Evolutionary conservation across 2,797 vertebrate genomes (phyloP).

Genomic region (Alauda arvensis): DNA sequence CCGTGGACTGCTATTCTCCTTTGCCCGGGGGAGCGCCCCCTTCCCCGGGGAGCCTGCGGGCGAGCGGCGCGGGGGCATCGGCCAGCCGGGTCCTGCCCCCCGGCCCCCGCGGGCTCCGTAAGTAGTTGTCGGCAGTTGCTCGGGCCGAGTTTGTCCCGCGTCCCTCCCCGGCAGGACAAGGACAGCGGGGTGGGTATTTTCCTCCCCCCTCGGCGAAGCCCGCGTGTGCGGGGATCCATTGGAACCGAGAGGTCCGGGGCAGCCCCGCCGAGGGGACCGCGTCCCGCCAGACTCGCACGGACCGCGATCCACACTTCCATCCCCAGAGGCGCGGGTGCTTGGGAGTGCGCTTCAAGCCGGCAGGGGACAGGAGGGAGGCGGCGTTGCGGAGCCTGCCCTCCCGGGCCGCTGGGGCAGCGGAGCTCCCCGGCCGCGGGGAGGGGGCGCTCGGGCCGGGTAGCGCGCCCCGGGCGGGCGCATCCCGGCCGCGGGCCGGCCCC

Average conservation of each 20-base stretch:
- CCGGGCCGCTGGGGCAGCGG: too few relatives aligned
- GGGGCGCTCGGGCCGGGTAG: too few relatives aligned
- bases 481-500: too few relatives aligned
- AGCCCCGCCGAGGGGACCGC: not conserved
- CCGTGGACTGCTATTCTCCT: not conserved
- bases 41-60: not conserved
- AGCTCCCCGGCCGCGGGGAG: not conserved
- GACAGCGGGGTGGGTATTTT: not conserved
- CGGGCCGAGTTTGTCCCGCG: not conserved
- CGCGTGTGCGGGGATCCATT: not conserved
- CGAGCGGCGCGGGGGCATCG: not conserved
- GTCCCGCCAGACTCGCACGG: not conserved
- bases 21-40: not conserved
- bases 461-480: too few relatives aligned
- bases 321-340: not conserved
- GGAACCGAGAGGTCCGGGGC: not conserved
- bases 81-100: not conserved
- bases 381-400: not conserved
- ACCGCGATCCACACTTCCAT: not conserved
- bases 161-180: not conserved
- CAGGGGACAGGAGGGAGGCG: not conserved
- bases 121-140: not conserved
- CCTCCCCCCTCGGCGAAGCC: not conserved
- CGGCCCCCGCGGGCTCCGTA: not conserved
- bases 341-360: not conserved